Evolutionary conservation across 2,888 invertebrate genomes (phyloP).

Genomic region (Caenorhabditis imperialis): DNA sequence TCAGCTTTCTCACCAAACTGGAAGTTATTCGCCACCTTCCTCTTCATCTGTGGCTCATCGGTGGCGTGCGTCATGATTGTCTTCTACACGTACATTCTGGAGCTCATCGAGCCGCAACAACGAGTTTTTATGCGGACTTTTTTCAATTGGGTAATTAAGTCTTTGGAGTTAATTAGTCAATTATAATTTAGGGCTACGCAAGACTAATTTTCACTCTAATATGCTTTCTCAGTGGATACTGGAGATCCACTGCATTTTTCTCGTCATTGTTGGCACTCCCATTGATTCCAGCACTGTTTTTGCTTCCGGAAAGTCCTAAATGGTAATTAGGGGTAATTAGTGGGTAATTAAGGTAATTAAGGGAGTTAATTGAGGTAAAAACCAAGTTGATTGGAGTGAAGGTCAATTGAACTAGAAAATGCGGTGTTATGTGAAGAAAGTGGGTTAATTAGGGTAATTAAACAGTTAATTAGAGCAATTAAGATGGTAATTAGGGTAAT

Average conservation of each 20-base stretch:
- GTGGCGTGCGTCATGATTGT: conserved; percentile 64
- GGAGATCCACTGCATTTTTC: conserved; percentile 58
- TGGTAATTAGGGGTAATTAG: no score
- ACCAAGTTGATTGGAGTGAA: no score
- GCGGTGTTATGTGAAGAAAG: no score
- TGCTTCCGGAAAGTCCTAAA: conserved; percentile 64
- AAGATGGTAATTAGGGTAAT: no score
- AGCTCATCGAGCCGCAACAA: conserved; percentile 62
- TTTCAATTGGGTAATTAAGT: conserved; percentile 62
- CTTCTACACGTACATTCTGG: conserved; percentile 63
- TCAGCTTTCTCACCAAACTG: conserved; percentile 62
- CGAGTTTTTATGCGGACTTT: conserved; percentile 63
- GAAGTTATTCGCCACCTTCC: conserved; percentile 57
- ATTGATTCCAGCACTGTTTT: conserved; percentile 42
- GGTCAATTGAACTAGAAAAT: no score
- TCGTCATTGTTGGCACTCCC: conserved; percentile 56
- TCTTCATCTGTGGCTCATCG: conserved; percentile 60
- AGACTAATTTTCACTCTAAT: conserved; percentile 64
- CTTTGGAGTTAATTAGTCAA: background rate
- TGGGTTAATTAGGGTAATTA: no score
- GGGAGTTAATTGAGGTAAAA: no score
- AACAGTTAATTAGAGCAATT: no score
- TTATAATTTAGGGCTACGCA: conserved; percentile 58
- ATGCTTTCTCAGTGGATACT: conserved; percentile 58
- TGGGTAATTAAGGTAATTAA: no score